Evolutionary conservation across 2,888 invertebrate species (phyloP).

Genomic region (Philonicus albiceps): DNA sequence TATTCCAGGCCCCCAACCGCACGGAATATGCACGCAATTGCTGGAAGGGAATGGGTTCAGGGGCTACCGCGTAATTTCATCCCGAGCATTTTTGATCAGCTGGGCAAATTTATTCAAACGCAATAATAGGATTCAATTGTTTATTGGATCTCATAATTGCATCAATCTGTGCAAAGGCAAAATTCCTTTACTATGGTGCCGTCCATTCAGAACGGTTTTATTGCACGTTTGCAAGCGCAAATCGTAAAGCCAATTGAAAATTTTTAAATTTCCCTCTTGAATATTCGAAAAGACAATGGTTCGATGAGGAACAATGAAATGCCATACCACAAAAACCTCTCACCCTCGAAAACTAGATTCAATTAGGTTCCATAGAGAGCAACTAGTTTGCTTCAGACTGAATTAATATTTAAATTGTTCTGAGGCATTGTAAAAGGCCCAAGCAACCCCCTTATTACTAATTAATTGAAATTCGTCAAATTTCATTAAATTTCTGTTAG

Average conservation of each 20-base stretch:
- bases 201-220: not conserved
- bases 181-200: not conserved
- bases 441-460: not conserved
- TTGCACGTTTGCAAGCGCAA: not conserved
- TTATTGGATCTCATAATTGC: not conserved
- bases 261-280: not conserved
- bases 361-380: slow-evolving; percentile 3
- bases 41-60: not conserved
- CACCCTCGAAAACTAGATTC: not conserved
- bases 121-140: not conserved
- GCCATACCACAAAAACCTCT: not conserved
- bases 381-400: not conserved
- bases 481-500: slow-evolving; percentile 33
- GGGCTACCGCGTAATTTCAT: not conserved
- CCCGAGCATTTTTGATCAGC: not conserved
- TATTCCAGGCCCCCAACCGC: not conserved
- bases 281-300: not conserved
- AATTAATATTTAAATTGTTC: slow-evolving; percentile 22
- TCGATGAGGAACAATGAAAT: not conserved
- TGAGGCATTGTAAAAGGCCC: not conserved
- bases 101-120: not conserved
- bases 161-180: not conserved
- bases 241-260: not conserved
- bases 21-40: not conserved
- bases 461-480: slow-evolving; percentile 24